Evolutionary conservation across 2,888 invertebrate species (phyloP).

Genomic region (Achlya flavicornis): DNA sequence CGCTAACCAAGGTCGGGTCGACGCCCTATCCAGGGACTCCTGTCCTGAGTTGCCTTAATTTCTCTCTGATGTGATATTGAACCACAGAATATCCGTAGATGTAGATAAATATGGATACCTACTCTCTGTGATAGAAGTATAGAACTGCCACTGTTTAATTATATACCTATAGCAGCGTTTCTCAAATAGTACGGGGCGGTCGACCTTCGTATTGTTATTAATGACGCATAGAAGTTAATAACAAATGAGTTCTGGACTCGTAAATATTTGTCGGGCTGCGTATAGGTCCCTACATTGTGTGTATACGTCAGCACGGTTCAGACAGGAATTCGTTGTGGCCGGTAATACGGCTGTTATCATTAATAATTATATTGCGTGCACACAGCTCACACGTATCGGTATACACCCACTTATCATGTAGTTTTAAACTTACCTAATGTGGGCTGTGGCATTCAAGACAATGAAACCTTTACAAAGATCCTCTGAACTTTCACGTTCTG

Average conservation of each 20-base stretch:
- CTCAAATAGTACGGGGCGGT: background rate
- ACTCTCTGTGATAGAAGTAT: too few species aligned
- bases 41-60: conserved; percentile 15
- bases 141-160: background rate
- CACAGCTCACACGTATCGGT: background rate
- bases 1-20: conserved; percentile 71
- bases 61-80: background rate
- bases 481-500: background rate
- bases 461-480: conserved; percentile 2
- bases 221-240: conserved; percentile 1
- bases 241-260: conserved; percentile 9
- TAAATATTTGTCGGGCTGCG: conserved; percentile 10
- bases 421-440: background rate
- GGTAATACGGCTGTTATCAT: conserved; percentile 4
- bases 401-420: background rate
- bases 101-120: too few species aligned
- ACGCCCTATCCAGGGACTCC: conserved; percentile 54
- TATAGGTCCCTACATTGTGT: too few species aligned
- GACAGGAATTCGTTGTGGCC: background rate
- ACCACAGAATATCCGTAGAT: background rate
- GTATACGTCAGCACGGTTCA: conserved; percentile 1
- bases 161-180: background rate
- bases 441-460: conserved; percentile 1
- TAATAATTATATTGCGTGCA: background rate
- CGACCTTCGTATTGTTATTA: background rate